Evolutionary conservation across 2,113 vertebrate species (phyloP), one percentile per base, ranked within the genome.

Genomic region (Planiliza haematocheilus): DNA sequence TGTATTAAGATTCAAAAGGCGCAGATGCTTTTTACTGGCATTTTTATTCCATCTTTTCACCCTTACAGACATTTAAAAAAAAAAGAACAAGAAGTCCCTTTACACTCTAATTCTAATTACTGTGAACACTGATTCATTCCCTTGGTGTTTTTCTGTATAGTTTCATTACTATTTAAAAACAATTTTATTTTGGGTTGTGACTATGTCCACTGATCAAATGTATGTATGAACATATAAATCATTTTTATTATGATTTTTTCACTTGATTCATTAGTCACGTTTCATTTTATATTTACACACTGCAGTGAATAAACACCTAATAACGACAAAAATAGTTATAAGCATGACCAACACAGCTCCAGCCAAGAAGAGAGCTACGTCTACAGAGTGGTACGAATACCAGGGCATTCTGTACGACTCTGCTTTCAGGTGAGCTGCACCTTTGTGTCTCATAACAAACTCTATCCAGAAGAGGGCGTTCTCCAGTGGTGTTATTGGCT

Each of bases 401-500:
- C 92, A 93, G 17, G 93, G 84, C 82, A 93, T 67, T 39, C 42
- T 87, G 79, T 88, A 91, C 18, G 89, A 92, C 36, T 87, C 89
- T 0, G 91, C 59, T 52, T 57, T 91, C 30, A 94, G 82, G 74
- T 93, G 92, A 70, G 88, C 82, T 11, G 90, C 92, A 24, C 93
- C 93, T 91, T 88, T 89, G 83, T 94, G 91, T 57, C 91, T 90
- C 59, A 94, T 93, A 20, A 93, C 89, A 77, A 86, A 94, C 85
- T 93, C 92, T 10, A 91, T 91, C 92, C 94, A 95, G 90, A 91
- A 94, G 69, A 93, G 24, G 57, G 92, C 92, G 1, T n/a, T 76
- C 16, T 94, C 87, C 21, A 93, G 9, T 0, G 94, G 91, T 10
- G 70, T 68, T 17, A 92, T 17, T 2, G 89, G 91, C 39, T 84